Percentiles rank a stretch among this genome's conserved stretches.
Conservation (phyloP, 2,113 vertebrate species). For the Nycticorax nycticorax region DNA sequence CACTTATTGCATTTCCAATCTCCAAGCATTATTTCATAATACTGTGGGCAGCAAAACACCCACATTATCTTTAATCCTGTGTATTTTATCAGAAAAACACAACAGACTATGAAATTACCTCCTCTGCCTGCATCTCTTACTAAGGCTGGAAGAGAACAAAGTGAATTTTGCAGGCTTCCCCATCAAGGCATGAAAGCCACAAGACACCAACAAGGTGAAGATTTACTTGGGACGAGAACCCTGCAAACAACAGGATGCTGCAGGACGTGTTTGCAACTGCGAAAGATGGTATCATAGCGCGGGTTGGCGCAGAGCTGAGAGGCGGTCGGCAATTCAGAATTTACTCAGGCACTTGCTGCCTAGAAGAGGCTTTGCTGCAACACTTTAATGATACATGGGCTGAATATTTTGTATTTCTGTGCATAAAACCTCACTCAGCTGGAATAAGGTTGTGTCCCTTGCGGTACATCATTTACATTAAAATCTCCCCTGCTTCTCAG, state of each 20-base stretch:
- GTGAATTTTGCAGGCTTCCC: background rate
- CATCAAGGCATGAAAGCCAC: background rate
- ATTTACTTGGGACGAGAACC: background rate
- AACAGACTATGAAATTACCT: background rate
- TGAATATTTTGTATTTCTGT: constrained; percentile 17
- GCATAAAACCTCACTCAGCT: constrained; percentile 3
- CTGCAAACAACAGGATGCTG: background rate
- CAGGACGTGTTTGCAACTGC: rapidly evolving
- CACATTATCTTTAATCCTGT: background rate
- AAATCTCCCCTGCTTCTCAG: constrained; percentile 17
- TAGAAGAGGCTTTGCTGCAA: background rate
- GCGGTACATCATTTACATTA: constrained; percentile 29
- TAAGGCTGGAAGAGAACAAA: background rate
- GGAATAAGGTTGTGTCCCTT: constrained; percentile 56
- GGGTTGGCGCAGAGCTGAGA: background rate
- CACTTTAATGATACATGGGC: background rate
- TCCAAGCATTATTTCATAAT: background rate
- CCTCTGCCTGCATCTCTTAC: background rate
- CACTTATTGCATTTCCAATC: background rate
- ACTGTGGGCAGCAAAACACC: background rate
- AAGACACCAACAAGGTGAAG: background rate
- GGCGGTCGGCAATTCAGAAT: background rate
- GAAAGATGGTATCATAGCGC: rapidly evolving
- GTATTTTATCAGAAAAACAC: background rate
- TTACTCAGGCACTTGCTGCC: background rate